A percentile compares a stretch with the other conserved stretches of the same genome.
Conservation (phyloP, 1,140 invertebrate genomes). For the Meloidogyne exigua region DNA sequence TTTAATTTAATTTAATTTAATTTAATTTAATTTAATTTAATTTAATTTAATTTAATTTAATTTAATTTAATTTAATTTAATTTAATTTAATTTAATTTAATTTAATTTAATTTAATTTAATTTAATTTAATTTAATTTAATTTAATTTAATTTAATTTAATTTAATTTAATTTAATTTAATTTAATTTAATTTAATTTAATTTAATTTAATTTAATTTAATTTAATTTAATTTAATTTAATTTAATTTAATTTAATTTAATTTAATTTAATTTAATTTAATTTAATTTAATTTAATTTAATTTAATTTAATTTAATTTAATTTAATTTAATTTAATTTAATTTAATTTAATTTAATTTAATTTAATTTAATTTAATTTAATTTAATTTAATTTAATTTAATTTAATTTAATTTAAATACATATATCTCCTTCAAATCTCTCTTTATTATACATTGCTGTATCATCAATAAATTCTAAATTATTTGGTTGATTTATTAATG, state of each 20-base stretch:
- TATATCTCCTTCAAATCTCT: slow-evolving; percentile 60
- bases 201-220: slow-evolving; percentile 10
- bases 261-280: slow-evolving; percentile 3
- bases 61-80: slow-evolving; percentile 10
- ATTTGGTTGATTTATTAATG: too few species aligned
- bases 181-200: neutral
- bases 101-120: neutral
- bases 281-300: slow-evolving; percentile 9
- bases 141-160: slow-evolving; percentile 9
- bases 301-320: neutral
- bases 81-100: slow-evolving; percentile 12
- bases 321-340: neutral
- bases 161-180: neutral
- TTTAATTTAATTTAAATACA: slow-evolving; percentile 34
- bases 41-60: neutral
- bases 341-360: slow-evolving; percentile 10
- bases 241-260: neutral
- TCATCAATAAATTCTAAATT: slow-evolving; percentile 50
- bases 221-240: slow-evolving; percentile 12
- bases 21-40: neutral
- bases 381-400: neutral
- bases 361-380: slow-evolving; percentile 12
- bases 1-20: slow-evolving; percentile 9
- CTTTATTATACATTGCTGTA: slow-evolving; percentile 58
- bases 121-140: slow-evolving; percentile 3